These are phyloP conservation scores for Bruchidius siliquastri DNA, from an alignment of 2,888 invertebrate genomes.

Conservation along the genomic window DNA sequence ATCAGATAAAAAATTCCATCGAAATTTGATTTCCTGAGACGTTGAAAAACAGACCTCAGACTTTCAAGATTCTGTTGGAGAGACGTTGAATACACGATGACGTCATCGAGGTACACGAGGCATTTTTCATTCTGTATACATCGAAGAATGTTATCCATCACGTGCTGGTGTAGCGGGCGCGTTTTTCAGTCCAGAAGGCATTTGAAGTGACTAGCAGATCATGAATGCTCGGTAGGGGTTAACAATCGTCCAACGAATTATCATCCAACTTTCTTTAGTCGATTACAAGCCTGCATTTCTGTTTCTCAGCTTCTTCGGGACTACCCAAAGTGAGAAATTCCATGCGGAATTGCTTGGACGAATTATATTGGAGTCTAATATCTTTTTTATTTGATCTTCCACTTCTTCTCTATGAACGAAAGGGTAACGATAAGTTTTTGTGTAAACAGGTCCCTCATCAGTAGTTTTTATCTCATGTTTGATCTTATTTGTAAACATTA, in stretches of 20 bases:
- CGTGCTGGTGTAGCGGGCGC: conserved; percentile 26
- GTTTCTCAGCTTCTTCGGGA: conserved; percentile 21
- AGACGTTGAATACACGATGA: conserved; percentile 16
- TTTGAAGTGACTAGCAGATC: conserved; percentile 21
- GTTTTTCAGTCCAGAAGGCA: conserved; percentile 30
- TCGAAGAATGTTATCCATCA: conserved; percentile 24
- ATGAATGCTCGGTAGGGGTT: conserved; percentile 21
- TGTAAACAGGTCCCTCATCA: conserved; percentile 14
- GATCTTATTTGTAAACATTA: conserved; percentile 9
- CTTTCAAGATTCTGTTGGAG: conserved; percentile 16
- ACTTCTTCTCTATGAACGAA: conserved; percentile 28
- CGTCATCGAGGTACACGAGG: conserved; percentile 27
- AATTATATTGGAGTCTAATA: conserved; percentile 19
- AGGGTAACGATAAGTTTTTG: conserved; percentile 27
- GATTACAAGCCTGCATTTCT: conserved; percentile 22
- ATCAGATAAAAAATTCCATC: conserved; percentile 21
- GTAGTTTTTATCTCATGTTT: conserved; percentile 16
- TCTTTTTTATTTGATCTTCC: conserved; percentile 22
- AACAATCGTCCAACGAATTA: conserved; percentile 17
- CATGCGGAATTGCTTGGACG: conserved; percentile 20
- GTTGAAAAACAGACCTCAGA: conserved; percentile 15
- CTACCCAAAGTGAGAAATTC: conserved; percentile 27
- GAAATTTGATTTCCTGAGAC: conserved; percentile 17
- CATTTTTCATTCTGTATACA: conserved; percentile 21
- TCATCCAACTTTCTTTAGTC: conserved; percentile 22